Evolutionary conservation across 2,113 vertebrate species (phyloP).

Genomic region (Plectropomus leopardus): DNA sequence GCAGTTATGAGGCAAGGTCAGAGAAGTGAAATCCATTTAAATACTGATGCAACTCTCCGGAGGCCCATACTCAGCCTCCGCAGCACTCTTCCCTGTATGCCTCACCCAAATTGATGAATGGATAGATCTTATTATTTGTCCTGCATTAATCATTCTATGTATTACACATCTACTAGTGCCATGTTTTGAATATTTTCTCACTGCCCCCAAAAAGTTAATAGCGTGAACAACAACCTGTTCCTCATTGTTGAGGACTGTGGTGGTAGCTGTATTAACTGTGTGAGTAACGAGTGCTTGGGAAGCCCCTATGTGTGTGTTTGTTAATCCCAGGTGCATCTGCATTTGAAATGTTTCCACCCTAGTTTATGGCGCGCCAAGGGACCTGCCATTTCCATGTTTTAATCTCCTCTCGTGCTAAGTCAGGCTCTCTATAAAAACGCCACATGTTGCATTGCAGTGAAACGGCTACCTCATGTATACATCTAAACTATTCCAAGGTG

Average conservation of each 20-base stretch:
- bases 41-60: slow-evolving; percentile 80
- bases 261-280: slow-evolving; percentile 46
- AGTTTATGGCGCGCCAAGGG: slow-evolving; percentile 82
- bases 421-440: slow-evolving; percentile 81
- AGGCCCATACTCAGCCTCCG: slow-evolving; percentile 62
- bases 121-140: slow-evolving; percentile 67
- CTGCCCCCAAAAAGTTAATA: slow-evolving; percentile 44
- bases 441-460: slow-evolving; percentile 82
- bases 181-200: slow-evolving; percentile 51
- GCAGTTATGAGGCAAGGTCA: slow-evolving; percentile 83
- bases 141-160: slow-evolving; percentile 57
- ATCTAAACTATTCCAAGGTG: slow-evolving; percentile 63
- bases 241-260: slow-evolving; percentile 41
- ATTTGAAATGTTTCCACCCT: slow-evolving; percentile 80
- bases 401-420: slow-evolving; percentile 79
- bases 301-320: slow-evolving; percentile 66
- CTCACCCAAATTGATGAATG: slow-evolving; percentile 71
- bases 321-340: slow-evolving; percentile 80
- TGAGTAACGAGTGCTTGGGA: slow-evolving; percentile 47
- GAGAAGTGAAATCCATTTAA: slow-evolving; percentile 82
- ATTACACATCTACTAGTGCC: slow-evolving; percentile 50
- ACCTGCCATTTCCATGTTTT: slow-evolving; percentile 84
- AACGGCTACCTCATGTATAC: slow-evolving; percentile 77
- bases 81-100: slow-evolving; percentile 63
- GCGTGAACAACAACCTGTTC: slow-evolving; percentile 75